Evolutionary conservation across 2,888 invertebrate genomes (phyloP).

Genomic region (Drosophila paranaensis): DNA sequence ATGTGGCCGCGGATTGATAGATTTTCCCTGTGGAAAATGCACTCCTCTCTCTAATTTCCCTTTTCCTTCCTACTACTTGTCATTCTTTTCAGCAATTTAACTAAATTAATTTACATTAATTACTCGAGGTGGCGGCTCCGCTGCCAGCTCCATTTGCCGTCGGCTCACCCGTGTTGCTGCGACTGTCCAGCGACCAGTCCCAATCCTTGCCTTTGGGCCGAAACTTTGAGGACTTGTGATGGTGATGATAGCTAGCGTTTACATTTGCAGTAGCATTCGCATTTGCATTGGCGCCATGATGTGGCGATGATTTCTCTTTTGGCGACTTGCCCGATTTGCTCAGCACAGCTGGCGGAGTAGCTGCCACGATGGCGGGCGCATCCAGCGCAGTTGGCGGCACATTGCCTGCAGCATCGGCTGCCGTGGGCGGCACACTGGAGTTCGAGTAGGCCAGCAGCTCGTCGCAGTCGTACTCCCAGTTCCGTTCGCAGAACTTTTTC

Average conservation of each 20-base stretch:
- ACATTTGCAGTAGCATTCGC: conserved; percentile 27
- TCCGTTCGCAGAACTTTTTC: conserved; percentile 93
- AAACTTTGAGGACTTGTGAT: conserved; percentile 88
- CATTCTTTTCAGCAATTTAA: conserved; percentile 66
- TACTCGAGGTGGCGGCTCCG: conserved; percentile 70
- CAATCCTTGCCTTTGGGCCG: conserved; percentile 90
- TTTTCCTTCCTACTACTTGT: conserved; percentile 18
- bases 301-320: conserved; percentile 62
- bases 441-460: conserved; percentile 80
- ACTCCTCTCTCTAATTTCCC: neutral
- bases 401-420: conserved; percentile 82
- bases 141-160: conserved; percentile 37
- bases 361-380: conserved; percentile 11
- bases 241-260: conserved; percentile 76
- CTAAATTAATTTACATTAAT: conserved; percentile 78
- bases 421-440: conserved; percentile 72
- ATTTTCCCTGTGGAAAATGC: neutral
- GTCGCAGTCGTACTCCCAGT: conserved; percentile 87
- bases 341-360: conserved; percentile 27
- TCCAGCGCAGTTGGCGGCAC: conserved; percentile 57
- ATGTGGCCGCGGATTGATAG: conserved; percentile 23
- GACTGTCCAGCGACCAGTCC: conserved; percentile 87
- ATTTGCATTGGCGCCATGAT: conserved; percentile 47
- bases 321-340: conserved; percentile 63
- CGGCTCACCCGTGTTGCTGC: conserved; percentile 70